Percentiles rank a stretch among this genome's conserved stretches.
Conservation (phyloP, 2,113 vertebrate genomes). For the Tachycineta bicolor region DNA sequence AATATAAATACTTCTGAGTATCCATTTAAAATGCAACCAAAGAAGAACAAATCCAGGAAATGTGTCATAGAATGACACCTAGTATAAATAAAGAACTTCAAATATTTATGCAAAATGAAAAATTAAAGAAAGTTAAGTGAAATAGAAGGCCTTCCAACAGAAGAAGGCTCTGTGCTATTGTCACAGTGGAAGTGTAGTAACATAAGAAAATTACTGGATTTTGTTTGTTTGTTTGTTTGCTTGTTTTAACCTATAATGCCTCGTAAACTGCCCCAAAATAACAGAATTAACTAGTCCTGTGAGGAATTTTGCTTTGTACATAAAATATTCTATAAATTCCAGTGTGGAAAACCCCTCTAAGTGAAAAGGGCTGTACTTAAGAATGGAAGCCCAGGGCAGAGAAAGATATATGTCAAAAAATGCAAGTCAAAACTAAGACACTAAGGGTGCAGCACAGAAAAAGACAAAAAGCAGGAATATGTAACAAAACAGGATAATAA, state of each 20-base stretch:
- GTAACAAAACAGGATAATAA: background rate
- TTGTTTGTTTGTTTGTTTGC: background rate
- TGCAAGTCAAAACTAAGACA: background rate
- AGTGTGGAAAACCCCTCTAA: background rate
- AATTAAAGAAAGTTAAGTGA: background rate
- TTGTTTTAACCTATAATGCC: background rate
- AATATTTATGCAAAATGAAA: conserved; percentile 1
- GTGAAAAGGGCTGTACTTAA: background rate
- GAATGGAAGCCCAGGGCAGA: background rate
- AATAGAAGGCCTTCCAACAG: background rate
- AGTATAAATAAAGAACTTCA: background rate
- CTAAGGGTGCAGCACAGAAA: background rate
- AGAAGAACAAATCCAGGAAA: background rate
- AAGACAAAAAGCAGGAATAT: background rate
- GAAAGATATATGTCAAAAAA: background rate
- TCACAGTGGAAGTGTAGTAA: background rate
- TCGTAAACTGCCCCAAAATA: background rate
- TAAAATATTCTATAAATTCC: background rate
- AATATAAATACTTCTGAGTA: background rate
- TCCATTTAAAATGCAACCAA: background rate
- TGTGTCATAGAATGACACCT: background rate
- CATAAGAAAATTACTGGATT: background rate
- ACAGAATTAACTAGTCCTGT: background rate
- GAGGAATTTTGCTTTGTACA: background rate
- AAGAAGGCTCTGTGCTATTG: background rate